phyloP scores from a whole-genome alignment of 2,888 invertebrate genomes.

The Melinaea menophilus region DNA sequence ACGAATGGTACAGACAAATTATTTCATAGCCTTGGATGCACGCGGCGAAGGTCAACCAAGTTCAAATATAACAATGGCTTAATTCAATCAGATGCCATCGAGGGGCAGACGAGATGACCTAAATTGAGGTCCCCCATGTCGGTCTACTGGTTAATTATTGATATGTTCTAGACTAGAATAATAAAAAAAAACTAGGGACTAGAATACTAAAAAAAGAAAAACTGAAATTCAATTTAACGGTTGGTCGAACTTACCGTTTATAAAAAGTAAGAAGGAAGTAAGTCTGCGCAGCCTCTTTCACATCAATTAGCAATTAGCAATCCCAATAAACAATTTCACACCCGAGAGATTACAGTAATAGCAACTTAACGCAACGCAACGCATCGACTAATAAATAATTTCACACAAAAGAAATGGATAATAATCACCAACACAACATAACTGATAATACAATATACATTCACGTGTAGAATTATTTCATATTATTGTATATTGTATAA shows the following conservation, averaged over 20 bases:
- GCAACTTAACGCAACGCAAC: not conserved
- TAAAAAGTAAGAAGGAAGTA: conserved; percentile 14
- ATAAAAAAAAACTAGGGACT: not conserved
- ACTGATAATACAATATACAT: no score
- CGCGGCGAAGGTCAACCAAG: conserved; percentile 12
- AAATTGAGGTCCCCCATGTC: no score
- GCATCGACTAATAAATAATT: no score
- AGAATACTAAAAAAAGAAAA: not conserved
- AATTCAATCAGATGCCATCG: not conserved
- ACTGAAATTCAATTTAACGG: no score
- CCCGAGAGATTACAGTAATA: conserved; percentile 11
- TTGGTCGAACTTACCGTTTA: no score
- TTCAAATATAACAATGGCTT: conserved; percentile 12
- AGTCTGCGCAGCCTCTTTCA: conserved; percentile 10
- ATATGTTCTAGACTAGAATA: not conserved
- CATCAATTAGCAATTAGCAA: conserved; percentile 7
- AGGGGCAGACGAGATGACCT: no score
- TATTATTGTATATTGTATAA: no score
- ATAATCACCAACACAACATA: no score
- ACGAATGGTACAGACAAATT: conserved; percentile 17
- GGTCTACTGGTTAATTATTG: not conserved
- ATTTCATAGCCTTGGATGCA: conserved; percentile 15
- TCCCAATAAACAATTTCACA: conserved; percentile 17
- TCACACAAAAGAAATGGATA: no score
- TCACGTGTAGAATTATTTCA: no score